Conservation (phyloP, 2,797 vertebrate genomes). For the Poliocrania exsul region DNA sequence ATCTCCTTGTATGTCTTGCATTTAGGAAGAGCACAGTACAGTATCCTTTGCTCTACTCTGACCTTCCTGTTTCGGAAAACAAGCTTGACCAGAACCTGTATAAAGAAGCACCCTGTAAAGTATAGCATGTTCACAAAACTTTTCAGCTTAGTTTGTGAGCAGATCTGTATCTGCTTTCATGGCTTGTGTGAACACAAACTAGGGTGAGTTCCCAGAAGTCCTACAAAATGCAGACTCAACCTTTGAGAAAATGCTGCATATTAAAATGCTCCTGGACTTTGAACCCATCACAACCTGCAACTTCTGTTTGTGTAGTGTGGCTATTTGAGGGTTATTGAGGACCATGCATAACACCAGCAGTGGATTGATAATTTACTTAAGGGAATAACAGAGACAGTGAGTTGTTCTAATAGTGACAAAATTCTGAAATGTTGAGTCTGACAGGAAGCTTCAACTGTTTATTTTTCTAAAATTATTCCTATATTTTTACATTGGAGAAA, state of each 20-base stretch:
- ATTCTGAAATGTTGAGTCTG: conserved; percentile 55
- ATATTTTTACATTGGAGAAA: not conserved
- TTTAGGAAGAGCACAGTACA: not conserved
- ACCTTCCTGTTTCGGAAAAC: not conserved
- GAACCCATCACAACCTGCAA: not conserved
- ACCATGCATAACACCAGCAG: conserved; percentile 59
- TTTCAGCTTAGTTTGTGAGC: not conserved
- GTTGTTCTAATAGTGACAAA: conserved; percentile 39
- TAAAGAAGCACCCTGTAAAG: not conserved
- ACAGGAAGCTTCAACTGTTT: conserved; percentile 1
- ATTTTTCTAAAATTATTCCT: not conserved
- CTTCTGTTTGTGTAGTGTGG: not conserved
- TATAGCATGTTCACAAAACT: not conserved
- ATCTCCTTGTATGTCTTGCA: not conserved
- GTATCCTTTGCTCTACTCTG: not conserved
- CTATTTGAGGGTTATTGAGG: conserved; percentile 45
- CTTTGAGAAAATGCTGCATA: too few species aligned
- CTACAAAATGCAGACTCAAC: not conserved
- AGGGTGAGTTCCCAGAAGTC: not conserved
- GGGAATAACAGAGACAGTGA: conserved; percentile 57
- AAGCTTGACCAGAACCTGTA: not conserved
- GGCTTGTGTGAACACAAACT: not conserved
- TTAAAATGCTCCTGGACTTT: too few species aligned
- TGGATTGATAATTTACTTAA: conserved; percentile 76
- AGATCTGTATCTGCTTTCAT: not conserved